Conservation (phyloP, 2,888 invertebrate species). For the Parnassius mnemosyne region DNA sequence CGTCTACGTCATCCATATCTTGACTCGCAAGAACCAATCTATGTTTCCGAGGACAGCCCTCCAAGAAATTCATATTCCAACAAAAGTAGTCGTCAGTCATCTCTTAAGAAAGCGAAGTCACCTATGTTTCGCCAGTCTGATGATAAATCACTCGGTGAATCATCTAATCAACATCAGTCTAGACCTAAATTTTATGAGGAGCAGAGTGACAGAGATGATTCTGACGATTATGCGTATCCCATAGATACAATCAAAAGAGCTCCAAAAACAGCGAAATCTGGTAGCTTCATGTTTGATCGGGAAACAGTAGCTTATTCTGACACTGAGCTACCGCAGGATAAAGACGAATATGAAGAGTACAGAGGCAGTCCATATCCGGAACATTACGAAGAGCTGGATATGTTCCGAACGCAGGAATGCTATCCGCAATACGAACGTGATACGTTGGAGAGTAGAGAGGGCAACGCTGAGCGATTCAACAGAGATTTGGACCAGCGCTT, state of each 20-base stretch:
- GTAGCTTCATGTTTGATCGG: conserved; percentile 67
- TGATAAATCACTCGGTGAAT: conserved; percentile 58
- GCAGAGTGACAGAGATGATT: conserved; percentile 72
- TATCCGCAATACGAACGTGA: conserved; percentile 71
- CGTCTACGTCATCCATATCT: conserved; percentile 77
- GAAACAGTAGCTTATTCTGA: conserved; percentile 73
- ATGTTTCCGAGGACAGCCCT: conserved; percentile 73
- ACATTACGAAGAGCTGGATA: conserved; percentile 65
- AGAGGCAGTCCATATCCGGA: conserved; percentile 74
- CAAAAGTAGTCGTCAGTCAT: conserved; percentile 73
- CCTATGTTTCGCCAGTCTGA: conserved; percentile 61
- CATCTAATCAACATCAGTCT: conserved; percentile 60
- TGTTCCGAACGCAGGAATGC: conserved; percentile 74
- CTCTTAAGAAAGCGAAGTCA: conserved; percentile 68
- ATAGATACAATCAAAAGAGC: conserved; percentile 76
- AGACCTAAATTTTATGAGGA: conserved; percentile 62
- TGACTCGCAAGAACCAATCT: conserved; percentile 71
- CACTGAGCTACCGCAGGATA: conserved; percentile 64
- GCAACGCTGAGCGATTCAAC: conserved; percentile 52
- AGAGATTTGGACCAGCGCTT: conserved; percentile 73
- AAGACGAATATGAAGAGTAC: conserved; percentile 71
- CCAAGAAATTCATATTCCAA: conserved; percentile 71
- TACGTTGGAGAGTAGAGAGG: conserved; percentile 45
- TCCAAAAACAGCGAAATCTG: conserved; percentile 68
- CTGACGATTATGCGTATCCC: conserved; percentile 75